These are phyloP conservation scores for Ceryle rudis DNA, from an alignment of 2,797 vertebrate genomes.

Conservation along the genomic window DNA sequence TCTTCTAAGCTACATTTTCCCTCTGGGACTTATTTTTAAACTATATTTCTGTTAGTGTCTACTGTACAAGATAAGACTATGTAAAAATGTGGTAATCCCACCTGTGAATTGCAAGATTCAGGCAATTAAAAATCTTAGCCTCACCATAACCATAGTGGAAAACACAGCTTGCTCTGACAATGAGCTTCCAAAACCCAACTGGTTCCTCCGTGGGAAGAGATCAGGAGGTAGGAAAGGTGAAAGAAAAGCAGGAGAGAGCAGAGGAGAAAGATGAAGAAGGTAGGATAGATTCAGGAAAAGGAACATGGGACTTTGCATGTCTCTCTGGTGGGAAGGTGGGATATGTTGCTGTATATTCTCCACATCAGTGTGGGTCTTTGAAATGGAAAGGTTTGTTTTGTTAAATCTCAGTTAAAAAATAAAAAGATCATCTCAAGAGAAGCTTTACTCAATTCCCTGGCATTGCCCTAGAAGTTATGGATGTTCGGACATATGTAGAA, in stretches of 20 bases:
- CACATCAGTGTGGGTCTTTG: background rate
- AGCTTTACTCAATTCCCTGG: background rate
- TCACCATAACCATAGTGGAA: background rate
- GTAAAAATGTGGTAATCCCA: background rate
- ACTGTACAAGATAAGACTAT: background rate
- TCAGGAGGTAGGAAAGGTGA: background rate
- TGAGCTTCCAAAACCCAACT: background rate
- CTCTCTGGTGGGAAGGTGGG: accelerated
- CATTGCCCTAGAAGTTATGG: accelerated
- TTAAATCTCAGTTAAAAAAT: background rate
- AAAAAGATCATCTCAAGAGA: background rate
- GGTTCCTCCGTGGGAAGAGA: background rate
- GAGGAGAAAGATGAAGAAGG: background rate
- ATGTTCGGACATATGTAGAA: accelerated
- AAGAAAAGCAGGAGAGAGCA: background rate
- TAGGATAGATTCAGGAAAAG: background rate
- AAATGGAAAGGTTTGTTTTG: accelerated
- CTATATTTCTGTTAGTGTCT: background rate
- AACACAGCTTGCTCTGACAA: background rate
- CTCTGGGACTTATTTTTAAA: background rate
- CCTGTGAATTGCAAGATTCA: background rate
- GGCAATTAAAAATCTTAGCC: background rate
- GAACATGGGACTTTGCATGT: accelerated
- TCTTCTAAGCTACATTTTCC: background rate
- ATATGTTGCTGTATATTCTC: background rate